Percentiles rank a stretch among this genome's conserved stretches.
phyloP scores from a whole-genome alignment of 2,113 vertebrate species.

The Podarcis raffonei region DNA sequence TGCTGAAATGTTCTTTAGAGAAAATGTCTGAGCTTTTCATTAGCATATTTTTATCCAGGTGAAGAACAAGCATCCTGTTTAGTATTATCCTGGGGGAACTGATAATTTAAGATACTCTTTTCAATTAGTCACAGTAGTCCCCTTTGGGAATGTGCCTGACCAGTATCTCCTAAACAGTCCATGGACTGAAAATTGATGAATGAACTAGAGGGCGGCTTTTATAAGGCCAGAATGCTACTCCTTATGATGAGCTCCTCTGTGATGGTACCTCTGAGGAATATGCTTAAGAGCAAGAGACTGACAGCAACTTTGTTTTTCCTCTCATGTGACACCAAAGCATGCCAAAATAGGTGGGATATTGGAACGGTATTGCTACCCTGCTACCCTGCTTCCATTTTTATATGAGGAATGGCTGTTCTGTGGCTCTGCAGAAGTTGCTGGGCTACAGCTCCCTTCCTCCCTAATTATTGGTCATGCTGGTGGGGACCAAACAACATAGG shows the following conservation, averaged over 20 bases:
- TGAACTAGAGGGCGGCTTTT: not conserved
- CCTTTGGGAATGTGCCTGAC: not conserved
- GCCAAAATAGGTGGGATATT: not conserved
- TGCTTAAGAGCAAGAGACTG: not conserved
- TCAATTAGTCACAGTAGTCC: not conserved
- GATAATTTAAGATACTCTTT: not conserved
- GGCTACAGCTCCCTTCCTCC: too few relatives aligned
- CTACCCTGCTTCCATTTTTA: too few relatives aligned
- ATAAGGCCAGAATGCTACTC: not conserved
- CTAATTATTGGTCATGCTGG: too few relatives aligned
- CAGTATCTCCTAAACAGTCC: not conserved
- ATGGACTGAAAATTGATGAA: not conserved
- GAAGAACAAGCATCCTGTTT: not conserved
- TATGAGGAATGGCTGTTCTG: too few relatives aligned
- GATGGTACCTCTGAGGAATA: not conserved
- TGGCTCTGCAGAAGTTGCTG: too few relatives aligned
- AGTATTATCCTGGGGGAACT: not conserved
- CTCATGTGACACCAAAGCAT: not conserved
- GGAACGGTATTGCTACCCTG: not conserved
- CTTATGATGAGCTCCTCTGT: not conserved
- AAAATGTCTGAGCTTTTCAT: slow-evolving; percentile 3
- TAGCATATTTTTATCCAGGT: not conserved
- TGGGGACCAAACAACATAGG: too few relatives aligned
- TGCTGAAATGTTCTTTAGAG: not conserved
- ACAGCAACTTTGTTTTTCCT: not conserved